Conservation (phyloP, 2,888 invertebrate species). For the Steinernema carpocapsae region DNA sequence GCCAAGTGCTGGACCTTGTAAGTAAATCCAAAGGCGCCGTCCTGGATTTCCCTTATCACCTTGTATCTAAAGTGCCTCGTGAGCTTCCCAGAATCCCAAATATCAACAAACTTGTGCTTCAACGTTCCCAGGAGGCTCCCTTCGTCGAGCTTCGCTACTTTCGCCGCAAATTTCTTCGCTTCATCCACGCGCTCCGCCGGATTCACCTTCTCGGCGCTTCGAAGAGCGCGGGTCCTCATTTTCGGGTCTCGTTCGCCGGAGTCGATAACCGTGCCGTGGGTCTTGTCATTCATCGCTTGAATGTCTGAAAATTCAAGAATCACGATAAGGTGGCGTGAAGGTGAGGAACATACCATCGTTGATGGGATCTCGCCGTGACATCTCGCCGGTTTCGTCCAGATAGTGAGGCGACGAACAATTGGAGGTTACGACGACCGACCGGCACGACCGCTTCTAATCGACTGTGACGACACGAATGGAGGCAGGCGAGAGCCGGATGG, state of each 20-base stretch:
- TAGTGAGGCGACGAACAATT: too few species aligned
- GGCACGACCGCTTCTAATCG: too few species aligned
- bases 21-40: slow-evolving; percentile 32
- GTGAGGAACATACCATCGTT: too few species aligned
- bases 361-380: too few species aligned
- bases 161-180: not conserved
- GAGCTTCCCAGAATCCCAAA: not conserved
- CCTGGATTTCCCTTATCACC: not conserved
- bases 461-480: too few species aligned
- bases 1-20: slow-evolving; percentile 34
- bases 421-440: too few species aligned
- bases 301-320: not conserved
- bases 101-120: not conserved
- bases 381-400: too few species aligned
- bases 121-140: not conserved
- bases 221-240: not conserved
- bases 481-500: too few species aligned
- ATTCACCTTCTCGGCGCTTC: not conserved
- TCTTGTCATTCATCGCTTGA: not conserved
- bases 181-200: not conserved
- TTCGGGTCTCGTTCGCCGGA: not conserved
- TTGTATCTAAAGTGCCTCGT: not conserved
- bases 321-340: too few species aligned
- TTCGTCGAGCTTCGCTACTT: not conserved
- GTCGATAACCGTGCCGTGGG: not conserved